Evolutionary conservation across 2,113 vertebrate genomes (phyloP).

Genomic region (Pipa parva): DNA sequence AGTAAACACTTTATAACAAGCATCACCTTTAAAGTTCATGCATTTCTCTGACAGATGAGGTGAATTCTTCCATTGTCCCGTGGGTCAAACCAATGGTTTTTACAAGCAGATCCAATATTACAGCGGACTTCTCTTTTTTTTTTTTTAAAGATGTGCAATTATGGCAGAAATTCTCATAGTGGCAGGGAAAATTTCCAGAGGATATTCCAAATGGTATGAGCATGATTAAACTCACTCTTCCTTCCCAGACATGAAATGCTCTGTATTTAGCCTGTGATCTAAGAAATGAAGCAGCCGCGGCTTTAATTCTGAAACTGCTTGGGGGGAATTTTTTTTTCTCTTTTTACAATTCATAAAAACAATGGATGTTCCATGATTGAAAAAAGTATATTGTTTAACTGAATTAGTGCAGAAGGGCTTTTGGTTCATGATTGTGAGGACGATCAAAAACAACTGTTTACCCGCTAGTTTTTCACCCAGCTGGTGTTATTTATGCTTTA

Average conservation of each 20-base stretch:
- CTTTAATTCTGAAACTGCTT: background rate
- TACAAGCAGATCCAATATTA: background rate
- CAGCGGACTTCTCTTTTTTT: background rate
- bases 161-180: background rate
- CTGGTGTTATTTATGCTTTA: background rate
- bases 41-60: background rate
- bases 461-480: background rate
- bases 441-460: background rate
- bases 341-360: too few relatives aligned
- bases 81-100: background rate
- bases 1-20: conserved; percentile 18
- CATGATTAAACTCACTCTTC: background rate
- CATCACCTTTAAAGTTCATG: conserved; percentile 22
- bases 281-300: background rate
- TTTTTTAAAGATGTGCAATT: background rate
- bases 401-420: too few relatives aligned
- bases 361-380: too few relatives aligned
- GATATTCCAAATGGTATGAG: background rate
- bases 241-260: background rate
- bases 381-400: too few relatives aligned
- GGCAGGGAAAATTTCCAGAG: background rate
- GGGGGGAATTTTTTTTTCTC: too few relatives aligned
- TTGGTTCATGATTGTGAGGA: background rate
- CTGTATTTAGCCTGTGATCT: background rate
- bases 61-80: background rate